Evolutionary conservation across 1,140 invertebrate genomes (phyloP), one percentile per base, ranked within the genome.

Genomic region (Trachymyrmex cornetzi): DNA sequence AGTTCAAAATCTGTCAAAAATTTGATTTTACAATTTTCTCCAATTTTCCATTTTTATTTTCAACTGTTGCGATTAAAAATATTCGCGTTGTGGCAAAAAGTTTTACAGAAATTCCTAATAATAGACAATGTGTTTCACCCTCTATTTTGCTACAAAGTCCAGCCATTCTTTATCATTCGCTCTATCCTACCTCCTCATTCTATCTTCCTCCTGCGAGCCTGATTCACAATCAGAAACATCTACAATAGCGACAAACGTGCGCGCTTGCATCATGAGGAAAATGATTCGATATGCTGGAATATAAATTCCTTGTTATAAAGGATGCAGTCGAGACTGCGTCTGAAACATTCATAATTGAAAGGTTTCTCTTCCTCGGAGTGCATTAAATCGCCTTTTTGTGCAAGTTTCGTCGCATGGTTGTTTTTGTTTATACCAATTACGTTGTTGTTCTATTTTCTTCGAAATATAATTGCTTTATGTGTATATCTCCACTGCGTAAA

Each of bases 221-320:
- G 53, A 59, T 57, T 72, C 38, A 44, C 38, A 44, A 44, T 44
- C 67, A 82, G 80, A 82, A 74, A 61, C 30, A 82, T 82, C 80
- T 48, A 61, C 80, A 82, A 82, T 82, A 72, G 53, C 53, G 53
- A 74, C 53, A 72, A 82, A 82, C 67, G 53, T 4, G 30, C 19
- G 64, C n/a, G 34, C 53, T 82, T 59, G 38, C 53, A 82, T 72
- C 67, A 55, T 34, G 66, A 59, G 66, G 67, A 82, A 82, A 82
- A 82, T 30, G 79, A 34, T 22, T 71, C 79, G 77, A 80, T 80
- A 80, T 11, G 30, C n/a, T 22, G 50, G 79, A 53, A 82, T 59
- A 82, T 82, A 82, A 82, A 82, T 82, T 82, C 67, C 24, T 72
- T 74, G 67, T 59, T 59, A 59, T 59, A 74, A 59, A 72, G 34